Percentiles rank a stretch among this genome's conserved stretches.
Evolutionary conservation across 2,113 vertebrate species (phyloP).

Genomic region (Glaucidium brasilianum): DNA sequence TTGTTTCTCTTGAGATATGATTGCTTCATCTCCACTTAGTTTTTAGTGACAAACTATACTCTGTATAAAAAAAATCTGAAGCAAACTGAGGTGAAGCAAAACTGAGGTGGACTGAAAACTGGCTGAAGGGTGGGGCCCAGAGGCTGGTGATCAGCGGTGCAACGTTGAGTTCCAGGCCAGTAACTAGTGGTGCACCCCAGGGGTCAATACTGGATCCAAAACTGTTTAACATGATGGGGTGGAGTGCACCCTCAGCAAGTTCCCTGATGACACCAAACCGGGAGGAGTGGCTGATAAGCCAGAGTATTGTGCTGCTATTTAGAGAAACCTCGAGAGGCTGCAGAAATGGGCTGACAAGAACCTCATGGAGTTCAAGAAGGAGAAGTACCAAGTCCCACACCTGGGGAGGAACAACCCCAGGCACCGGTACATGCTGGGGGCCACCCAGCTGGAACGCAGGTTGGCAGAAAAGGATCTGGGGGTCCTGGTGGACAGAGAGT

Average conservation of each 20-base stretch:
- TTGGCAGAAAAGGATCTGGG: not conserved
- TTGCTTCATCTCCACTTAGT: not conserved
- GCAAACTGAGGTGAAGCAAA: not conserved
- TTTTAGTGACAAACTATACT: not conserved
- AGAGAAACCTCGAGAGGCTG: accelerated
- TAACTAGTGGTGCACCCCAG: not conserved
- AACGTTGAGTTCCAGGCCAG: not conserved
- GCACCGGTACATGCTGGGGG: not conserved
- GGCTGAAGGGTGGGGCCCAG: not conserved
- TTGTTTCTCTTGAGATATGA: not conserved
- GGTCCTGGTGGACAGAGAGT: not conserved
- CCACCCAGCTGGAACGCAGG: not conserved
- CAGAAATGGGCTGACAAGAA: not conserved
- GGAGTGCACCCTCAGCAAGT: not conserved
- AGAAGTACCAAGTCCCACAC: not conserved
- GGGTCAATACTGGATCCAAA: not conserved
- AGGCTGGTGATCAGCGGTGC: too few relatives aligned
- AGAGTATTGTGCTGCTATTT: not conserved
- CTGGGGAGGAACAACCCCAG: not conserved
- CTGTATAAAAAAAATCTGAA: not conserved
- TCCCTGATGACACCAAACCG: not conserved
- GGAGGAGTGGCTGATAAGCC: not conserved
- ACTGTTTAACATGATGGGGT: not conserved
- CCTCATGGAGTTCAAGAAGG: not conserved
- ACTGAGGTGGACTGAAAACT: not conserved